Evolutionary conservation across 2,888 invertebrate species (phyloP).

Genomic region (Sphaerophoria rueppellii): DNA sequence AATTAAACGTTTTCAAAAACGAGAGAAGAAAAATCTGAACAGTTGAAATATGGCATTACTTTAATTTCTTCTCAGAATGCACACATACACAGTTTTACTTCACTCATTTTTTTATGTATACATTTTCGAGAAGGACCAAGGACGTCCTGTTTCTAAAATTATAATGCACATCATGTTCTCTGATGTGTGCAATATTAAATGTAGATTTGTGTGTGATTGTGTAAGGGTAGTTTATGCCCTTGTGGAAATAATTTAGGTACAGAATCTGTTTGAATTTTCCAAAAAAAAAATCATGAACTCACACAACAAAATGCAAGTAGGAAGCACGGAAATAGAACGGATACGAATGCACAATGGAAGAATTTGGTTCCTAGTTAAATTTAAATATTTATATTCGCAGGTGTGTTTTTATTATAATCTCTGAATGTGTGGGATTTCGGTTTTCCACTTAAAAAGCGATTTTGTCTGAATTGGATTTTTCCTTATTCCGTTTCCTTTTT

Average conservation of each 20-base stretch:
- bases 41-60: background rate
- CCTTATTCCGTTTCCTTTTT: background rate
- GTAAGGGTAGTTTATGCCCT: conserved; percentile 4
- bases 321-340: background rate
- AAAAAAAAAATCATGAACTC: background rate
- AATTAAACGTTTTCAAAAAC: conserved; percentile 4
- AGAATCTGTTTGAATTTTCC: conserved; percentile 1
- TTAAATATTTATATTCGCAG: too few relatives aligned
- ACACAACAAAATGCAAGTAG: background rate
- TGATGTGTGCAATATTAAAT: conserved; percentile 12
- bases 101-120: background rate
- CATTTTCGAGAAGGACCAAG: background rate
- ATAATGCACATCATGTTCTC: conserved; percentile 17
- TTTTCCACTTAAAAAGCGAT: conserved; percentile 14
- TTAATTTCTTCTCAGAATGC: conserved; percentile 1
- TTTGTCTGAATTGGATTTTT: conserved; percentile 24
- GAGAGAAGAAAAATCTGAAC: background rate
- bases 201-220: background rate
- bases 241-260: background rate
- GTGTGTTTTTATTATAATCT: too few relatives aligned
- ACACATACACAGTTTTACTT: background rate
- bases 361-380: too few relatives aligned
- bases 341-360: too few relatives aligned
- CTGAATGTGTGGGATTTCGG: too few relatives aligned
- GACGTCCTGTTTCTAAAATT: conserved; percentile 23